Base-by-base conservation (phyloP, 2,113 vertebrate species). In the Echinops telfairi region DNA sequence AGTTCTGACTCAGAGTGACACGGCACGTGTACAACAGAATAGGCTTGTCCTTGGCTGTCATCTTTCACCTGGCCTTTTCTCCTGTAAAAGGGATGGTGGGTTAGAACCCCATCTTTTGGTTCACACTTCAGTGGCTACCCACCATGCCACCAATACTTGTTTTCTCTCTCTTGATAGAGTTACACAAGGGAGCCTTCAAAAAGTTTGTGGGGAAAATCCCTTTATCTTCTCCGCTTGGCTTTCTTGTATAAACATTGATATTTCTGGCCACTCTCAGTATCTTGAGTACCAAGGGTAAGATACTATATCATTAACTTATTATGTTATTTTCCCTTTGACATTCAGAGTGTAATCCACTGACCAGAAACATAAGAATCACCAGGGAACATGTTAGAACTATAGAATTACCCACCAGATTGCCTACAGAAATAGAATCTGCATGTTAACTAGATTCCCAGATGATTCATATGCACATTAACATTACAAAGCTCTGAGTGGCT, bases 401-500 rank as follows among this genome's bases (percentile, higher is more conserved):
- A 33, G 47, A 43, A 66, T 57, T 19, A 71, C 0, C 33, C 0
- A 23, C 29, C 25, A 78, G 86, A 36, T 19, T 1, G 1, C 53
- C 36, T 12, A 10, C 60, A 29, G 73, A 89, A 36, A 47, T 29
- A 29, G 57, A 68, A 64, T 62, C 66, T 77, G 40, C 7, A 4
- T 12, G 64, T 64, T 64, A 87, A 83, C 60, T 81, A 70, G 91
- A 86, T n/a, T 86, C 79, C 83, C 22, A 29, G 57, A 62, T n/a
- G 89, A 83, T 64, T 85, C 31, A 2, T 4, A 57, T 0, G 58
- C 60, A 40, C 25, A 66, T 27, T n/a, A 80, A 14, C 22, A 4
- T 58, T 79, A 29, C 10, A 3, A 79, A 60, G 40, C 23, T 64
- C 4, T 0, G 22, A 68, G 36, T 79, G 83, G 36, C 36, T 86